Evolutionary conservation across 1,140 invertebrate genomes (phyloP).

Genomic region (Drosophila ananassae): DNA sequence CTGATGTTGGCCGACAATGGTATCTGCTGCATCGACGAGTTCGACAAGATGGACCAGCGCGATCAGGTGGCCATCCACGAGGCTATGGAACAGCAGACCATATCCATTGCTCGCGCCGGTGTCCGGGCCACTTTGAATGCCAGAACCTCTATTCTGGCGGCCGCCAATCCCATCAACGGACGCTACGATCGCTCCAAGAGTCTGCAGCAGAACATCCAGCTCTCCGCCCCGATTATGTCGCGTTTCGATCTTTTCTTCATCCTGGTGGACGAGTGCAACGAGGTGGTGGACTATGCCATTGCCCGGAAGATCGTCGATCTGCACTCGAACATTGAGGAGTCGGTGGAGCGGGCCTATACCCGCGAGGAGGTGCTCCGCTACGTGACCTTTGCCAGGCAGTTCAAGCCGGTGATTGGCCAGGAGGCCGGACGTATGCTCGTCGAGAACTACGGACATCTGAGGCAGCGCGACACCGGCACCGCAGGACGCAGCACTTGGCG

Average conservation of each 20-base stretch:
- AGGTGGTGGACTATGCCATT: conserved; percentile 97
- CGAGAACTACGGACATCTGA: conserved; percentile 94
- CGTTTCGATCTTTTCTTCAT: conserved; percentile 99
- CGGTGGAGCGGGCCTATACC: conserved; percentile 91
- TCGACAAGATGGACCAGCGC: conserved; percentile 99
- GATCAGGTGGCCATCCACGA: conserved; percentile 99
- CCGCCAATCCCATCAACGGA: conserved; percentile 98
- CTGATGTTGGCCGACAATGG: conserved; percentile 99
- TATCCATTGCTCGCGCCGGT: conserved; percentile 99
- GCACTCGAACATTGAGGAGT: conserved; percentile 92
- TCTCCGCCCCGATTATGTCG: conserved; percentile 99
- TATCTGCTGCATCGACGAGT: conserved; percentile 99
- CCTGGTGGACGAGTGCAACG: conserved; percentile 97
- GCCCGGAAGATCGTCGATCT: conserved; percentile 97
- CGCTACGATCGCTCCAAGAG: conserved; percentile 97
- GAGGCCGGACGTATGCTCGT: conserved; percentile 94
- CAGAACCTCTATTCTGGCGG: conserved; percentile 98
- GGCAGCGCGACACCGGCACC: conserved; percentile 92
- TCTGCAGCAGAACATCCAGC: conserved; percentile 96
- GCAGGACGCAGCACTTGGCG: conserved; percentile 93
- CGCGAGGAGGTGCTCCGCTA: conserved; percentile 96
- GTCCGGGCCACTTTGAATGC: conserved; percentile 99
- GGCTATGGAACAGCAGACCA: conserved; percentile 99
- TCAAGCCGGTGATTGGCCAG: conserved; percentile 95
- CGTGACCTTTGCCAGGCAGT: conserved; percentile 97